Conservation (phyloP, 2,797 vertebrate species). For the Pterois miles region DNA sequence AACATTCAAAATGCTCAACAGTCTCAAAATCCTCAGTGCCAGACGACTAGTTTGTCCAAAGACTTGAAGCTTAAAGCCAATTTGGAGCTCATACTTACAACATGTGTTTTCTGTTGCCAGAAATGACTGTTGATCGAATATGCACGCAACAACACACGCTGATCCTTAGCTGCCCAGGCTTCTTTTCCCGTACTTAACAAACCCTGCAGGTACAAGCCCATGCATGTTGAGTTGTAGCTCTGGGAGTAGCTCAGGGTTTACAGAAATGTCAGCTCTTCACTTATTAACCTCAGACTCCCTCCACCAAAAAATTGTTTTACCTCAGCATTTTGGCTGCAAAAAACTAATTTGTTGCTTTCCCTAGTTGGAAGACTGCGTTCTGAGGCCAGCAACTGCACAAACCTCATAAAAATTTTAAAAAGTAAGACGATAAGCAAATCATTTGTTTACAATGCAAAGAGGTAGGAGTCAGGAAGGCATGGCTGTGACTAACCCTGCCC, state of each 20-base stretch:
- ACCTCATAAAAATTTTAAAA: background rate
- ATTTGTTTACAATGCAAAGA: conserved; percentile 19
- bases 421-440: background rate
- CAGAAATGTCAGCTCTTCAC: conserved; percentile 23
- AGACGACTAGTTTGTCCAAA: conserved; percentile 4
- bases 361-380: background rate
- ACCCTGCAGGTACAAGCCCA: conserved; percentile 55
- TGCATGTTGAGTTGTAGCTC: conserved; percentile 42
- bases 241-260: conserved; percentile 37
- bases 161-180: conserved; percentile 20
- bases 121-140: conserved; percentile 10
- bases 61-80: conserved; percentile 10
- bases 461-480: background rate
- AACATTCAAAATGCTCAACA: conserved; percentile 36
- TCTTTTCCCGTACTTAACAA: conserved; percentile 25
- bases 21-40: conserved; percentile 12
- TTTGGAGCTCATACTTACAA: conserved; percentile 59
- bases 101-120: conserved; percentile 38
- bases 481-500: conserved; percentile 8
- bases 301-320: background rate
- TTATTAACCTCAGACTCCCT: background rate
- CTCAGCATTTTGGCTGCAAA: background rate
- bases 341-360: background rate
- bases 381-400: background rate
- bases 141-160: background rate